A percentile compares a stretch with the other conserved stretches of the same genome.
Conservation (phyloP, 2,113 vertebrate species). For the Stictonetta naevosa region DNA sequence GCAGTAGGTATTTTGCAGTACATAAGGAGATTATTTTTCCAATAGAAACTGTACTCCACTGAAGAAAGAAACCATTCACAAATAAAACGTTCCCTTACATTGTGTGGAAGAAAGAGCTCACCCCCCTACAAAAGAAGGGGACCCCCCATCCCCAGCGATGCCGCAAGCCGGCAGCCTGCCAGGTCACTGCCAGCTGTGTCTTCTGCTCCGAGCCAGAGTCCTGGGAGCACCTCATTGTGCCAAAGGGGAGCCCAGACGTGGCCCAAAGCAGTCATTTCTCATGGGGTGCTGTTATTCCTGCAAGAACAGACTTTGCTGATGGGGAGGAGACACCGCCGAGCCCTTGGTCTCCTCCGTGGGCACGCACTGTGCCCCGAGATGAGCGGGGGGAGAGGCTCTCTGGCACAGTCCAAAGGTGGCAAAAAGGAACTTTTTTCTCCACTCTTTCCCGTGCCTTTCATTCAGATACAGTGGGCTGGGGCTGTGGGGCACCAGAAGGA, state of each 20-base stretch:
- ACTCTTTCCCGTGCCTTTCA: neutral
- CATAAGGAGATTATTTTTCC: neutral
- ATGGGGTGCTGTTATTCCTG: neutral
- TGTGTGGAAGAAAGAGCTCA: neutral
- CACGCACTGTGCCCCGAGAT: neutral
- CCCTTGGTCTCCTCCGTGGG: neutral
- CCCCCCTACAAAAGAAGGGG: neutral
- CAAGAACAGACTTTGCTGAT: neutral
- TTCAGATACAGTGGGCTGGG: neutral
- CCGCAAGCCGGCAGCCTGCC: neutral
- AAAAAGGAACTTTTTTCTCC: neutral
- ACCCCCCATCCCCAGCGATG: fast-evolving
- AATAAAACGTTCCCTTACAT: neutral
- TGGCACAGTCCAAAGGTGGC: neutral
- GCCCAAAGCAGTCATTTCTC: neutral
- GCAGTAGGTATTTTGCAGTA: neutral
- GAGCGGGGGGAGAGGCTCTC: neutral
- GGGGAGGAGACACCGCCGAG: neutral
- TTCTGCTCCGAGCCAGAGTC: neutral
- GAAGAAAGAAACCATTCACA: neutral
- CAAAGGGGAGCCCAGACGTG: too few species aligned
- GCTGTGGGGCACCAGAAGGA: neutral
- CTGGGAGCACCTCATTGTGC: neutral
- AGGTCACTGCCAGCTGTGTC: fast-evolving
- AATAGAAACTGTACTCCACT: neutral